These are phyloP conservation scores for Carabus problematicus DNA, from an alignment of 2,888 invertebrate genomes.

Conservation along the genomic window DNA sequence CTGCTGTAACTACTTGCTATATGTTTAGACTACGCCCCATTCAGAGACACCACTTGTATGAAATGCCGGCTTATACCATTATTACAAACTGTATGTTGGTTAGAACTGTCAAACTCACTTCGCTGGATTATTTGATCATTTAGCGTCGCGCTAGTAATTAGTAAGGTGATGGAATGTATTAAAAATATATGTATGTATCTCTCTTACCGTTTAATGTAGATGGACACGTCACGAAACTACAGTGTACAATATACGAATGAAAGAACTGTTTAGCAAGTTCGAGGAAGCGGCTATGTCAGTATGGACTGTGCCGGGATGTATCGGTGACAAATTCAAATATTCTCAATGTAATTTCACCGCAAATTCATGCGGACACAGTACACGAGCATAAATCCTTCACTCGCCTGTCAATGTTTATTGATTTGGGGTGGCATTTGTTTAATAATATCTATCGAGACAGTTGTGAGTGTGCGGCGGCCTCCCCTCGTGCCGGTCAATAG, in stretches of 20 bases:
- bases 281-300: slow-evolving; percentile 51
- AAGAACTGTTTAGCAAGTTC: slow-evolving; percentile 54
- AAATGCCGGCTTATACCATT: slow-evolving; percentile 10
- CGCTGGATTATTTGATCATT: slow-evolving; percentile 10
- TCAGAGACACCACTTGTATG: slow-evolving; percentile 3
- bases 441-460: slow-evolving; percentile 31
- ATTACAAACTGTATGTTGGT: slow-evolving; percentile 11
- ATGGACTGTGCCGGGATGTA: slow-evolving; percentile 51
- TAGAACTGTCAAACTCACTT: slow-evolving; percentile 1
- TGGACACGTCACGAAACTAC: slow-evolving; percentile 57
- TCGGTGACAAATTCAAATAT: slow-evolving; percentile 52
- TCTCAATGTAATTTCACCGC: slow-evolving; percentile 27
- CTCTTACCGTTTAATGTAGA: slow-evolving; percentile 55
- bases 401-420: slow-evolving; percentile 30
- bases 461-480: slow-evolving; percentile 46
- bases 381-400: background rate
- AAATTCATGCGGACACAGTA: background rate
- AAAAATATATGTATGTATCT: slow-evolving; percentile 20
- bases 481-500: slow-evolving; percentile 53
- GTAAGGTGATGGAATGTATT: background rate
- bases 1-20: too few species aligned
- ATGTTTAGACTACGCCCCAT: slow-evolving; percentile 38
- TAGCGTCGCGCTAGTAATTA: slow-evolving; percentile 9
- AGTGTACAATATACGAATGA: slow-evolving; percentile 57
- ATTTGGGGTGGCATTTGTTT: slow-evolving; percentile 39